Conservation (phyloP, 2,888 invertebrate species). For the Eretmocerus hayati region DNA sequence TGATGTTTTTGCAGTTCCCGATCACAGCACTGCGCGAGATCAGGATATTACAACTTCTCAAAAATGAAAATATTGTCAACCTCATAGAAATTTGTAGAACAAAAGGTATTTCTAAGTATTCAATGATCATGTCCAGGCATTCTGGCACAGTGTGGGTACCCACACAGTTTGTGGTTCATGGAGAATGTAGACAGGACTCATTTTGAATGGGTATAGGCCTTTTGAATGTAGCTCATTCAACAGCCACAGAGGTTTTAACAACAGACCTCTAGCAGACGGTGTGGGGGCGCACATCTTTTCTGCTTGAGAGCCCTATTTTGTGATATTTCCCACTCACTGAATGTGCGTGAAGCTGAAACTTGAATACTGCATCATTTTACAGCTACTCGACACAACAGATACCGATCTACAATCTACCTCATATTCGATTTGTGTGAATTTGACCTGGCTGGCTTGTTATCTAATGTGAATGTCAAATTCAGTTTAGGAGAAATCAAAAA, state of each 20-base stretch:
- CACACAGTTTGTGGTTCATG: too few relatives aligned
- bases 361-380: neutral
- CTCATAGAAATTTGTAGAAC: constrained; percentile 95
- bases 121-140: too few relatives aligned
- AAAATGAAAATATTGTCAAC: constrained; percentile 96
- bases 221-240: too few relatives aligned
- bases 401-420: constrained; percentile 83
- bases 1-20: constrained; percentile 67
- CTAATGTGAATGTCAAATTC: constrained; percentile 93
- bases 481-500: constrained; percentile 95
- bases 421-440: constrained; percentile 99
- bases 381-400: constrained; percentile 62
- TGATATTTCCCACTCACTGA: neutral
- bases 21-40: constrained; percentile 97
- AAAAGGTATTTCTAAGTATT: constrained; percentile 45
- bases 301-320: too few relatives aligned
- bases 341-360: neutral
- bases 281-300: too few relatives aligned
- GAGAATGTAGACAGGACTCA: too few relatives aligned
- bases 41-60: constrained; percentile 85
- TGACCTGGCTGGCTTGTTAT: constrained; percentile 91
- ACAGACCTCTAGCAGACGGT: too few relatives aligned
- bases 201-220: too few relatives aligned
- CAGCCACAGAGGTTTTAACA: too few relatives aligned
- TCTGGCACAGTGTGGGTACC: too few relatives aligned